These are phyloP conservation scores for Uropsilus gracilis DNA, from an alignment of 2,113 vertebrate species.

Conservation along the genomic window DNA sequence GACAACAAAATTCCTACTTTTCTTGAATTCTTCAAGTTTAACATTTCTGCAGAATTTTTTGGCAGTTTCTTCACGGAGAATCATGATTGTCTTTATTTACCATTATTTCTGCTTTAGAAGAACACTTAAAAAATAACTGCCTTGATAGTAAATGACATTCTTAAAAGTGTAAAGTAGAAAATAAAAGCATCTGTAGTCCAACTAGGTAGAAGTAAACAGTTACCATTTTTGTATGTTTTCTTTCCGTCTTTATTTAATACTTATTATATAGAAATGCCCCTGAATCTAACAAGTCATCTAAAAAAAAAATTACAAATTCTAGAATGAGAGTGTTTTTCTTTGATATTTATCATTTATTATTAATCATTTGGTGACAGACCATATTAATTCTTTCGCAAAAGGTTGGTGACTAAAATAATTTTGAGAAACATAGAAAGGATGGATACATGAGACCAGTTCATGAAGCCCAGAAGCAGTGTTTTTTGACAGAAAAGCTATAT, in stretches of 20 bases:
- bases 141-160: not conserved
- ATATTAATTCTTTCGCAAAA: not conserved
- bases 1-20: not conserved
- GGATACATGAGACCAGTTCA: not conserved
- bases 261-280: not conserved
- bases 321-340: not conserved
- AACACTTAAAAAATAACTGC: not conserved
- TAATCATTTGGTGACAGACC: not conserved
- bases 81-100: not conserved
- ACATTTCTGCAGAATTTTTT: not conserved
- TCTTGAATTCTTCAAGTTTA: conserved; percentile 15
- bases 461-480: not conserved
- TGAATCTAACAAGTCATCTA: not conserved
- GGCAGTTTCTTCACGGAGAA: not conserved
- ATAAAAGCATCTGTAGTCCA: not conserved
- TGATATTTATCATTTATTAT: not conserved
- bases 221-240: not conserved
- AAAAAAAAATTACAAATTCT: not conserved
- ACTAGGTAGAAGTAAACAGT: not conserved
- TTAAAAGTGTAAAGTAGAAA: not conserved
- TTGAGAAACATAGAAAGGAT: not conserved
- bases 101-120: not conserved
- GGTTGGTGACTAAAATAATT: not conserved
- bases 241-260: not conserved
- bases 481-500: conserved; percentile 69